Evolutionary conservation across 2,113 vertebrate species (phyloP), one percentile per base, ranked within the genome.

Genomic region (Misgurnus anguillicaudatus): DNA sequence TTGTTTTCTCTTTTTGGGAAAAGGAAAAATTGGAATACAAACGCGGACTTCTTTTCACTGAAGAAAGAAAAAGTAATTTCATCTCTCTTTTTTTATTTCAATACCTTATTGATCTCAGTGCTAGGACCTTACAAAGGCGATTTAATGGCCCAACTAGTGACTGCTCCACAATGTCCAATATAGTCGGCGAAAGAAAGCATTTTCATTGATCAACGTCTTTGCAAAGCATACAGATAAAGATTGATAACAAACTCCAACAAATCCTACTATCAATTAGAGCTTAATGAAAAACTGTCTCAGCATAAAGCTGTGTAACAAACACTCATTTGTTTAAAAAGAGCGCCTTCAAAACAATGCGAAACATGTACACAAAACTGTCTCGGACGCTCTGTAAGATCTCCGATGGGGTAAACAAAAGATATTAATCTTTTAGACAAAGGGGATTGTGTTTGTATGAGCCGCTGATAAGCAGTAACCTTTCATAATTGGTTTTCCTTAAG

Each of bases 131-230:
- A 92, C 87, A 84, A 81, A 86, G 85, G 88, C 88, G 84, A 89
- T 91, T 91, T 89, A 85, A 83, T 87, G 84, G 85, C 82, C 79
- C 38, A 77, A 80, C 71, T 81, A 83, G 79, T 78, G 83, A 87
- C 88, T 79, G 57, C 57, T 88, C 86, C 84, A 85, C 86, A 83
- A 78, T 89, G 89, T 91, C 90, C 89, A 85, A 88, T 90, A 83
- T 80, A 86, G 88, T 92, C 91, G 91, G 87, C 90, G 88, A 87
- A 88, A 84, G 83, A 91, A 91, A 89, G 88, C 87, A 87, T 93
- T 92, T 91, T 88, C 90, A 93, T 90, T 93, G 85, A 92, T 92
- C 91, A 92, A 91, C 83, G 87, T 88, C 89, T 80, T 85, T 89
- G 86, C 86, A 86, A 85, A 80, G 83, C 73, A 90, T 90, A 89